Base-by-base conservation (phyloP, 2,888 invertebrate species). In the Machimus rusticus region DNA sequence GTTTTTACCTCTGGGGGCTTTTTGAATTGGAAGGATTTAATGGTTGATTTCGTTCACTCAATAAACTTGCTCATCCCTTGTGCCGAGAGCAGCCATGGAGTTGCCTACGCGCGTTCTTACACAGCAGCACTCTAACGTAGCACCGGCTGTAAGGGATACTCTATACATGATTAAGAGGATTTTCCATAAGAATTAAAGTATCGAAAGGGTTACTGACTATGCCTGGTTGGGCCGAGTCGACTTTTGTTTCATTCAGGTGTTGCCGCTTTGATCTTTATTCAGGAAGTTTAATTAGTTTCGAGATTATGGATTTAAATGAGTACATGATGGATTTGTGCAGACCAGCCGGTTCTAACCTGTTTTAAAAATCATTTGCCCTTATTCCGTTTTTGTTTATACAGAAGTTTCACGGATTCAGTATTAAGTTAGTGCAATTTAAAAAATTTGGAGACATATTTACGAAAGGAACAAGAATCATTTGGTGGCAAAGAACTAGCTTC, bases 161-260 rank as follows among this genome's bases (percentile, higher is more conserved):
- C 39, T 28, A 74, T 57, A 86, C 87, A 87, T 86, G 87, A 88
- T 88, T 88, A 88, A 85, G 87, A 87, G 79, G 66, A 87, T 87
- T 86, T 87, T 87, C 84, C 77, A 87, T 88, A 87, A 87, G 87
- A 88, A 76, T 86, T 87, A 84, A 88, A 88, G 87, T 87, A 87
- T 84, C 82, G 87, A 84, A 87, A 76, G 86, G 87, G 84, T 87
- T 86, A 16, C 23, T 51, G 37, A 28, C 43, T 34, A 74, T 46
- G 28, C 74, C 85, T 31, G 43, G 74, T 23, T 85, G 74, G 85
- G 43, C 85, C 46, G 57, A 12, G 37, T 39, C 5, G 14, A 39
- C 37, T 77, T 77, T 77, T 43, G 23, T 57, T 16, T n/a, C 74
- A 85, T 74, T 85, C 85, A 85, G 74, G 85, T 85, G 85, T 85